Conservation (phyloP, 2,888 invertebrate species). For the Chymomyza caudatula region DNA sequence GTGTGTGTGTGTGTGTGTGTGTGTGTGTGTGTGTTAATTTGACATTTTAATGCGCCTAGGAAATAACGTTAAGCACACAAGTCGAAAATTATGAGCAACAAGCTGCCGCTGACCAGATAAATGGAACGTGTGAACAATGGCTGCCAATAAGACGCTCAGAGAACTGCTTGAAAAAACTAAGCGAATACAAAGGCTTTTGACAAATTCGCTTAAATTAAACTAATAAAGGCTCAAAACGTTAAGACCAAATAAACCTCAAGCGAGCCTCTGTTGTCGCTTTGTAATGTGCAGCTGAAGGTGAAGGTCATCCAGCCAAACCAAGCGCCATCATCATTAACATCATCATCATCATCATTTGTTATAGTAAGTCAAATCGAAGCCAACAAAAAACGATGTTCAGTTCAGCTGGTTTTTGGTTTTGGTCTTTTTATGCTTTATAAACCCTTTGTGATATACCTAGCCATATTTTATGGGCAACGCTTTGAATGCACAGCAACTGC, state of each 20-base stretch:
- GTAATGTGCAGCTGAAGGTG: constrained; percentile 64
- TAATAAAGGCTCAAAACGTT: not conserved
- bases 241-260: not conserved
- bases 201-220: not conserved
- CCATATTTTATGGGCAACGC: not conserved
- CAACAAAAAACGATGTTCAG: constrained; percentile 28
- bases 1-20: constrained; percentile 24
- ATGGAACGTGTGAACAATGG: constrained; percentile 67
- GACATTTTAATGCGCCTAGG: constrained; percentile 65
- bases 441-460: not conserved
- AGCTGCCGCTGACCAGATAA: constrained; percentile 58
- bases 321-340: constrained; percentile 30
- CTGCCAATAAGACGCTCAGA: not conserved
- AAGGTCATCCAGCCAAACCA: constrained; percentile 58
- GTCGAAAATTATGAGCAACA: constrained; percentile 26
- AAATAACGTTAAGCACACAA: constrained; percentile 31
- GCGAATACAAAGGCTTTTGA: not conserved
- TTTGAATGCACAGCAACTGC: not conserved
- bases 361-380: constrained; percentile 6
- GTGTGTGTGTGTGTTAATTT: constrained; percentile 43
- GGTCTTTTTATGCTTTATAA: constrained; percentile 15
- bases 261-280: constrained; percentile 30
- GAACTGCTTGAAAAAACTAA: not conserved
- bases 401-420: not conserved
- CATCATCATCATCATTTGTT: constrained; percentile 33